These are phyloP conservation scores for Calliscelio sp. DNA, from an alignment of 2,888 invertebrate species.

Conservation along the genomic window DNA sequence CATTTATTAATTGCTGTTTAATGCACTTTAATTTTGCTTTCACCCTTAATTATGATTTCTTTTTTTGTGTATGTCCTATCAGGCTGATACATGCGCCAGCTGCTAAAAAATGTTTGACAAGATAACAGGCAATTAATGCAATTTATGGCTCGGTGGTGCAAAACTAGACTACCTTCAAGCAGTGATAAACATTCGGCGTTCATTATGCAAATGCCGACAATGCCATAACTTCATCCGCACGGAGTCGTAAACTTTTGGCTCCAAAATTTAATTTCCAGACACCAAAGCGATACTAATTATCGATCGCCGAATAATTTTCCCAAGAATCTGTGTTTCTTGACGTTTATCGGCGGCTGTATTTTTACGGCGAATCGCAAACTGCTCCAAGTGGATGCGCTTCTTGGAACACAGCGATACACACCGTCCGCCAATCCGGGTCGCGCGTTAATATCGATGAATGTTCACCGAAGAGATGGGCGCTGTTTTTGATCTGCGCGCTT, in stretches of 20 bases:
- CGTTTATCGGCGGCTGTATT: constrained; percentile 55
- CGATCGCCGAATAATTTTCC: constrained; percentile 58
- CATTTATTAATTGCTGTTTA: constrained; percentile 14
- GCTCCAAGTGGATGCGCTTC: constrained; percentile 44
- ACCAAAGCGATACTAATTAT: constrained; percentile 41
- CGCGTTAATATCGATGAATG: constrained; percentile 67
- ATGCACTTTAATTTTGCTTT: constrained; percentile 8
- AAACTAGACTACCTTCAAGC: background rate
- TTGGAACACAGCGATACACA: constrained; percentile 44
- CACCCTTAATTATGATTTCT: constrained; percentile 38
- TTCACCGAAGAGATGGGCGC: constrained; percentile 65
- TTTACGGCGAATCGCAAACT: constrained; percentile 51
- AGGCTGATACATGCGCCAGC: background rate
- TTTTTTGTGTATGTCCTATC: background rate
- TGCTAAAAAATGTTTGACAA: background rate
- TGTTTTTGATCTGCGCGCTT: constrained; percentile 41
- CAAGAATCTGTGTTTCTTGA: constrained; percentile 37
- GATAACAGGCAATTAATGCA: constrained; percentile 23
- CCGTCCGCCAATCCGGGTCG: constrained; percentile 34
- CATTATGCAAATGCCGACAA: constrained; percentile 35
- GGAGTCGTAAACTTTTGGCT: constrained; percentile 15
- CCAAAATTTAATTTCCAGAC: constrained; percentile 35
- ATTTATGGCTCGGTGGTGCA: constrained; percentile 15
- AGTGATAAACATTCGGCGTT: constrained; percentile 33
- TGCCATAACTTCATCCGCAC: constrained; percentile 6